These are phyloP conservation scores for Leistus spinibarbis DNA, from an alignment of 2,888 invertebrate species.

Conservation along the genomic window DNA sequence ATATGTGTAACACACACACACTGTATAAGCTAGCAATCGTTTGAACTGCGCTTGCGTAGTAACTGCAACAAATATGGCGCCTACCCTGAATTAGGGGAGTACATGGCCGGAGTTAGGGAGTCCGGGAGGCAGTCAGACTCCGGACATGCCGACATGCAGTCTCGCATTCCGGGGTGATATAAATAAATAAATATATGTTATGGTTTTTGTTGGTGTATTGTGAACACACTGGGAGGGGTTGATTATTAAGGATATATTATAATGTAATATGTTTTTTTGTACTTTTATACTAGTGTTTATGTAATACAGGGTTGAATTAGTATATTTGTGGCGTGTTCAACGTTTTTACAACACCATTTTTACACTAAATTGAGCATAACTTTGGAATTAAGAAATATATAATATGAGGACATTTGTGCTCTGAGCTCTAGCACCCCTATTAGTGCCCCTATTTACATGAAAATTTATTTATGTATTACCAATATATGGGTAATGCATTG, in stretches of 20 bases:
- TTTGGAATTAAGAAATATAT: too few species aligned
- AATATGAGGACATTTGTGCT: too few species aligned
- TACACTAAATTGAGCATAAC: too few species aligned
- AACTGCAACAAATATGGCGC: conserved; percentile 61
- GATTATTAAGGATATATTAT: neutral
- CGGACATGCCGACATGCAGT: neutral
- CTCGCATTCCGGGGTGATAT: neutral
- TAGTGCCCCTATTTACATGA: too few species aligned
- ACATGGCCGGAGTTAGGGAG: conserved; percentile 47
- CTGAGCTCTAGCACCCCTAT: too few species aligned
- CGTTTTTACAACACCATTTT: too few species aligned
- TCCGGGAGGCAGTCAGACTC: neutral
- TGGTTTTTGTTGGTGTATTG: neutral
- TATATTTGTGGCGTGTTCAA: too few species aligned
- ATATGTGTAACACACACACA: neutral
- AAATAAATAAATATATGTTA: neutral
- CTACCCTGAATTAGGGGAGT: conserved; percentile 61
- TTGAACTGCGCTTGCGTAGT: conserved; percentile 61
- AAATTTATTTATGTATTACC: too few species aligned
- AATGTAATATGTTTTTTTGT: neutral
- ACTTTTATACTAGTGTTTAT: neutral
- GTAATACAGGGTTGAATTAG: neutral
- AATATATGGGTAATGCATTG: too few species aligned
- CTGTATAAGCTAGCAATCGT: conserved; percentile 51
- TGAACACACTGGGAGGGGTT: neutral